phyloP scores from a whole-genome alignment of 2,797 vertebrate species.

The Streptopelia turtur region DNA sequence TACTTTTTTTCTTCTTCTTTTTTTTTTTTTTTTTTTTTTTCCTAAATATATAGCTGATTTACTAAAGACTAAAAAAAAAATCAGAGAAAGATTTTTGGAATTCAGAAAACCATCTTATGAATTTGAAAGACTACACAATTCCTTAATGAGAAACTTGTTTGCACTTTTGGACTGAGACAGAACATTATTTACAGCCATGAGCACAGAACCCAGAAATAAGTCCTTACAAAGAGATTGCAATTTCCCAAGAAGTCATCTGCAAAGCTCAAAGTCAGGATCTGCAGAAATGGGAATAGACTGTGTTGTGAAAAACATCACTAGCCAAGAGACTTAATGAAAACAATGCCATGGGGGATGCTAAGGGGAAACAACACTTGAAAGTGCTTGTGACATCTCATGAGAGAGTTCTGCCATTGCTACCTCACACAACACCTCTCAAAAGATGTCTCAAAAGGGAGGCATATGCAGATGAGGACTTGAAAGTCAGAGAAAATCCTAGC shows the following conservation, averaged over 20 bases:
- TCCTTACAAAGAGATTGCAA: not conserved
- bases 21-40: not conserved
- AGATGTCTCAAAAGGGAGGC: not conserved
- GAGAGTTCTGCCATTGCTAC: not conserved
- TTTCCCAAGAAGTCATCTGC: not conserved
- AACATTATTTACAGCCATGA: not conserved
- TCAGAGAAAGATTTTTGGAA: not conserved
- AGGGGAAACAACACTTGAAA: not conserved
- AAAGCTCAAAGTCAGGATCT: not conserved
- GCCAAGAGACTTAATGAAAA: not conserved
- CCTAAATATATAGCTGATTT: not conserved
- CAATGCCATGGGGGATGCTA: fast-evolving
- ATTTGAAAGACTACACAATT: not conserved
- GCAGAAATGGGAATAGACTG: not conserved
- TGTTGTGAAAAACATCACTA: not conserved
- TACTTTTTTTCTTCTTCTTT: not conserved
- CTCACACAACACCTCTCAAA: not conserved
- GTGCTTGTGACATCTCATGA: not conserved
- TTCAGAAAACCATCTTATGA: not conserved
- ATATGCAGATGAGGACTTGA: not conserved
- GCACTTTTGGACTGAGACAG: not conserved
- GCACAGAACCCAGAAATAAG: not conserved
- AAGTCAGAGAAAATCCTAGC: not conserved
- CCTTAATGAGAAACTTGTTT: not conserved
- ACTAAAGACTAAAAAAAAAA: not conserved